A percentile compares a stretch with the other conserved stretches of the same genome.
phyloP scores from a whole-genome alignment of 2,888 invertebrate genomes.

The Automeris io region DNA sequence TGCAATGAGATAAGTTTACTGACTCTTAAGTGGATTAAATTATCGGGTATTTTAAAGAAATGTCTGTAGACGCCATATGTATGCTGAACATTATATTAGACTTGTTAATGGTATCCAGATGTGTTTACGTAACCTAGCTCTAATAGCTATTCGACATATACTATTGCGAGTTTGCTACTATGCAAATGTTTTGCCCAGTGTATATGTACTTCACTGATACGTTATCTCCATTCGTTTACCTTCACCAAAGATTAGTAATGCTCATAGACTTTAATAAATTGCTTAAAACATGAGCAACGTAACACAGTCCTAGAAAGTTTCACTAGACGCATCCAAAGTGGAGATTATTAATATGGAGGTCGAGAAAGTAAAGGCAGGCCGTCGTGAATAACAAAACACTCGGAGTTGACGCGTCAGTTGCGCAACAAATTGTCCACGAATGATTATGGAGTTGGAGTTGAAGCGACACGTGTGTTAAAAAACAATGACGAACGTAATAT shows the following conservation, averaged over 20 bases:
- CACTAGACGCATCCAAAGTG: constrained; percentile 29
- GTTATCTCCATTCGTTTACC: background rate
- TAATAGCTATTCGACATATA: background rate
- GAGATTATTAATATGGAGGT: constrained; percentile 47
- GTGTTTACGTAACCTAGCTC: background rate
- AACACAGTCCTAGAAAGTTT: constrained; percentile 33
- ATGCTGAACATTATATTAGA: background rate
- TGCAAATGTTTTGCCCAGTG: background rate
- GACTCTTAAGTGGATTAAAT: too few relatives aligned
- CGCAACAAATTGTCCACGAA: constrained; percentile 52
- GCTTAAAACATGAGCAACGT: constrained; percentile 11
- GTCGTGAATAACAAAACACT: constrained; percentile 56
- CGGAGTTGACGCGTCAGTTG: constrained; percentile 44
- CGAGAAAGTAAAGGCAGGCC: constrained; percentile 62
- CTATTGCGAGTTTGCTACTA: background rate
- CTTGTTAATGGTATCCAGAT: background rate
- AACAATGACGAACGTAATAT: constrained; percentile 33
- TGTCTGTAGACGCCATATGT: background rate
- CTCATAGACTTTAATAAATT: background rate
- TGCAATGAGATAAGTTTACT: too few relatives aligned
- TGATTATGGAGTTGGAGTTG: constrained; percentile 48
- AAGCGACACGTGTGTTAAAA: constrained; percentile 54
- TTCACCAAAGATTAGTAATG: background rate
- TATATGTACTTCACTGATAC: background rate
- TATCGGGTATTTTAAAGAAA: background rate